phyloP scores from a whole-genome alignment of 1,140 invertebrate genomes.

The Aplysia californica region DNA sequence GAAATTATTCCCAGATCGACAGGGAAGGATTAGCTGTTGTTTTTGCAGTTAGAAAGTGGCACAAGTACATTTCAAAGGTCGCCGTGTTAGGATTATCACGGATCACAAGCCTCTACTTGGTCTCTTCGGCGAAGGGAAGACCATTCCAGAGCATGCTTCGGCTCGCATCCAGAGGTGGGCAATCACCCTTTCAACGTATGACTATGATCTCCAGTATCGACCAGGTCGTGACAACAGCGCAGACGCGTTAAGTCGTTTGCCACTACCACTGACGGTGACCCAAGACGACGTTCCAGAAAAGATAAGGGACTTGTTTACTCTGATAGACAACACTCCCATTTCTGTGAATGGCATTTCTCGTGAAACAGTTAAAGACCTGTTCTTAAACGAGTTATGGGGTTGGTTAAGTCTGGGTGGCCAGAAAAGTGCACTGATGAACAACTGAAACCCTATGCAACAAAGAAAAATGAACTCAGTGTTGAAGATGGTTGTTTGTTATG shows the following conservation, averaged over 20 bases:
- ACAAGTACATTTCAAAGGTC: conserved; percentile 70
- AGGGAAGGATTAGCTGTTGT: conserved; percentile 70
- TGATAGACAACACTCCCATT: not conserved
- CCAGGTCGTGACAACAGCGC: conserved; percentile 54
- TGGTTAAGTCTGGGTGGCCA: no score
- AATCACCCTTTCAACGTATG: conserved; percentile 43
- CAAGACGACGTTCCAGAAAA: not conserved
- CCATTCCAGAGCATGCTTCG: conserved; percentile 57
- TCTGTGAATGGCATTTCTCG: not conserved
- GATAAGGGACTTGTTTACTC: not conserved
- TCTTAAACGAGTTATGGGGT: no score
- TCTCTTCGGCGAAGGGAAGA: conserved; percentile 60
- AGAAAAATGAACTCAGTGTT: no score
- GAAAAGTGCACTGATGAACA: no score
- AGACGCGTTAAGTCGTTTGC: not conserved
- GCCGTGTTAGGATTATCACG: conserved; percentile 65
- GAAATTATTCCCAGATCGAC: conserved; percentile 71
- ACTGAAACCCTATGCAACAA: no score
- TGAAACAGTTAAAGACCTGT: not conserved
- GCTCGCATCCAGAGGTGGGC: conserved; percentile 52
- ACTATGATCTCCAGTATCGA: conserved; percentile 62
- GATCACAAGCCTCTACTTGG: conserved; percentile 68
- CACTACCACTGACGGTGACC: not conserved
- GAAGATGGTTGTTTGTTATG: no score
- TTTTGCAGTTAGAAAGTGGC: conserved; percentile 67